Evolutionary conservation across 1,140 invertebrate genomes (phyloP).

Genomic region (Drosophila tristis): DNA sequence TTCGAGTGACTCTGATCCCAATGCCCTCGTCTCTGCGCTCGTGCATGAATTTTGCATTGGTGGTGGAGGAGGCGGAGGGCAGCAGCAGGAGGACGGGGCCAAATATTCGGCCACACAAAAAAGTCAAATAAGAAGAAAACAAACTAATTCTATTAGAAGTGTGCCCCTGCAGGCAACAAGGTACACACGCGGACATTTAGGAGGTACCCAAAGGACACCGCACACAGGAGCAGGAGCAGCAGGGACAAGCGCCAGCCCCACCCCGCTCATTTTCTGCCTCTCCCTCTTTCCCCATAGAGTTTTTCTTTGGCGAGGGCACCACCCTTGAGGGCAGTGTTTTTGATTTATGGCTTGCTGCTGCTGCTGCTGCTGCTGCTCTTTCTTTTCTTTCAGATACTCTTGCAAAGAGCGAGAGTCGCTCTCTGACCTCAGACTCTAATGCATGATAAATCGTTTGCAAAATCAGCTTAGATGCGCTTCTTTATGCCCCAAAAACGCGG

Average conservation of each 20-base stretch:
- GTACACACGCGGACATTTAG: constrained; percentile 5
- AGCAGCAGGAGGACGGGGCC: neutral
- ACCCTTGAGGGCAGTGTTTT: constrained; percentile 59
- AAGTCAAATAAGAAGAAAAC: constrained; percentile 68
- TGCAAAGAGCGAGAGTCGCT: too few relatives aligned
- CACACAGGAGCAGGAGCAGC: constrained; percentile 1
- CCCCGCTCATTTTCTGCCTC: constrained; percentile 6
- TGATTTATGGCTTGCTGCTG: constrained; percentile 64
- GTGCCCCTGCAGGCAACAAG: constrained; percentile 22
- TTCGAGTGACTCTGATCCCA: constrained; percentile 4
- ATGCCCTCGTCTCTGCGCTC: constrained; percentile 39
- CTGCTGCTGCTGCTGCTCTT: constrained; percentile 11
- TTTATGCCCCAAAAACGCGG: too few relatives aligned
- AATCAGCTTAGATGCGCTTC: too few relatives aligned
- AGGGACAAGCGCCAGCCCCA: neutral
- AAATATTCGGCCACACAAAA: constrained; percentile 25
- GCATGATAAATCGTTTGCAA: too few relatives aligned
- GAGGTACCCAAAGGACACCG: constrained; percentile 6
- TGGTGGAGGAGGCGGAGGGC: neutral
- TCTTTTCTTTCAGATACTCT: constrained; percentile 1
- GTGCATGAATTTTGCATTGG: constrained; percentile 58
- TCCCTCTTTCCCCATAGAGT: neutral
- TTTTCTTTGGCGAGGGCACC: constrained; percentile 10
- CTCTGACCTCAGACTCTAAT: too few relatives aligned
- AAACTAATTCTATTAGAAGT: constrained; percentile 75